Evolutionary conservation across 2,888 invertebrate genomes (phyloP).

Genomic region (Baronia brevicornis): DNA sequence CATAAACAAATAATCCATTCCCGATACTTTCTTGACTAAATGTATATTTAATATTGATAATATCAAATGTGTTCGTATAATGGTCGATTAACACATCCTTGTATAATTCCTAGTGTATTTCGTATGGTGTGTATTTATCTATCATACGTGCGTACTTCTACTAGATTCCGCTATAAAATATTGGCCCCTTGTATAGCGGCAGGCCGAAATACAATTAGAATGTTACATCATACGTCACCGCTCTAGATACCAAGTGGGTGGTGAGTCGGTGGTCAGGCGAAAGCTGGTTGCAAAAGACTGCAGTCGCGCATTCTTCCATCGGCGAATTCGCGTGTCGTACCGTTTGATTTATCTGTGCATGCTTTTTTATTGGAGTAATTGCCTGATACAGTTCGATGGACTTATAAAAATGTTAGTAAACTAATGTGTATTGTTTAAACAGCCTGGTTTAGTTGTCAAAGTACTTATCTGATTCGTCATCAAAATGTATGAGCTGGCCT

Average conservation of each 20-base stretch:
- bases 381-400: not conserved
- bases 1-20: not conserved
- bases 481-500: no score
- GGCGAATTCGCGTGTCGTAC: not conserved
- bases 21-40: not conserved
- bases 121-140: not conserved
- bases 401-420: not conserved
- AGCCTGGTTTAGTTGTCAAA: no score
- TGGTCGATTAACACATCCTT: not conserved
- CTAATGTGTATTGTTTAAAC: not conserved
- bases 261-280: conserved; percentile 25
- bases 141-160: conserved; percentile 5
- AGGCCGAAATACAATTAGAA: conserved; percentile 29
- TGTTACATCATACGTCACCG: conserved; percentile 37
- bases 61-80: not conserved
- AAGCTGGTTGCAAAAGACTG: conserved; percentile 36
- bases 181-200: conserved; percentile 9
- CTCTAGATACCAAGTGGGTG: conserved; percentile 34
- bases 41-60: no score
- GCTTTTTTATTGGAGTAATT: no score
- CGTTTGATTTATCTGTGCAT: conserved; percentile 1
- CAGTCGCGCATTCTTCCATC: conserved; percentile 27
- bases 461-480: no score
- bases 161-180: conserved; percentile 4
- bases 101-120: no score